Evolutionary conservation across 2,113 vertebrate genomes (phyloP), one percentile per base, ranked within the genome.

Genomic region (Cyprinodon brontotheroides): DNA sequence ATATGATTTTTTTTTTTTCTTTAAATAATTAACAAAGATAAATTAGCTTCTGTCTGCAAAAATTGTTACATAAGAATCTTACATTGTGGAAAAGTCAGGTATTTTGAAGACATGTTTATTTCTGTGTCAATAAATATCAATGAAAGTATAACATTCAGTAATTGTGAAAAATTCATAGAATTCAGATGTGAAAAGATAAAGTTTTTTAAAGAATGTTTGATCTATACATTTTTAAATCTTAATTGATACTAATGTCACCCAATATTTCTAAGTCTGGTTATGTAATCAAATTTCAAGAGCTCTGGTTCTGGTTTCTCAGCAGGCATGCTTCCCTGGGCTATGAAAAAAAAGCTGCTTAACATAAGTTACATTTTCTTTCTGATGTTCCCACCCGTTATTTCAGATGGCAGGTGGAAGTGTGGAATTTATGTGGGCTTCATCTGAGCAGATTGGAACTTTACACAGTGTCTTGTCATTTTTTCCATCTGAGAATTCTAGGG

Each of bases 371-470:
- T 74, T 80, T 68, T 74, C 75, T 61, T 78, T 29, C 70, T 40
- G 3, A 62, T 79, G 75, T 75, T 74, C 53, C 81, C 78, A 84
- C 82, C 80, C 83, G 64, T 53, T 65, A 43, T 70, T 43, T 45
- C 41, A 75, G 61, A 72, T 40, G 72, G 50, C 15, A 14, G 37
- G 29, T 11, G 41, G 29, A 15, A 15, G 38, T 43, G n/a, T 57
- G 53, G 39, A 59, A 74, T 48, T 74, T 80, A 70, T 78, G 67
- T 65, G 69, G 81, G 78, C 86, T 87, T 81, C 0, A 79, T 81
- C 89, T 91, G 81, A 90, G 90, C 78, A 82, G 70, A 89, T 74
- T 83, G 71, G 84, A 92, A 87, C 82, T 79, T 87, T 80, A 70
- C 74, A 73, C 68, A 80, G 73, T 87, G 66, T 74, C 62, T 73